Evolutionary conservation across 37 sponge, comb jelly and placozoan genomes (phyloP).

Genomic region (Hormiphora californensis): DNA sequence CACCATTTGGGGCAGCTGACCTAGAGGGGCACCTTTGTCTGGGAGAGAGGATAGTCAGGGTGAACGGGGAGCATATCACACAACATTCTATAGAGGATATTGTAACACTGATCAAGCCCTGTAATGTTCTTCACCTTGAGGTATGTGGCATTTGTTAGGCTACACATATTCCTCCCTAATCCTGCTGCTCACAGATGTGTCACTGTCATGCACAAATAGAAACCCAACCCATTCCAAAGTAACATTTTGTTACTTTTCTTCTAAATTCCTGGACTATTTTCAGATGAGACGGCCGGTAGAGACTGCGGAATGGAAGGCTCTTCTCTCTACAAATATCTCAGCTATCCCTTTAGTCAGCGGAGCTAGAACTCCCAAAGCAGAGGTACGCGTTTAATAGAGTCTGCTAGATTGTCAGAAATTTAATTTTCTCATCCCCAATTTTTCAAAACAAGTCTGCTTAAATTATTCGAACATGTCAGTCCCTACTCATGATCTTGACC

Average conservation of each 20-base stretch:
- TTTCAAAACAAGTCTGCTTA: too few species aligned
- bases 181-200: neutral
- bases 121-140: constrained; percentile 12
- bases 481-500: too few species aligned
- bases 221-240: too few species aligned
- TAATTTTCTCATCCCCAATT: too few species aligned
- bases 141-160: neutral
- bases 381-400: too few species aligned
- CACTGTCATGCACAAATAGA: too few species aligned
- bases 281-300: constrained; percentile 45
- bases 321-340: constrained; percentile 7
- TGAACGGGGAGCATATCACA: constrained; percentile 43
- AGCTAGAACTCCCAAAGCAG: too few species aligned
- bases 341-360: constrained; percentile 49
- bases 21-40: constrained; percentile 5
- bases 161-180: neutral
- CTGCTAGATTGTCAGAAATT: too few species aligned
- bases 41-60: constrained; percentile 32
- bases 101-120: constrained; percentile 33
- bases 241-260: too few species aligned
- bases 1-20: constrained; percentile 46
- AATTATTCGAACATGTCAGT: too few species aligned
- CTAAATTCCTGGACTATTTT: too few species aligned
- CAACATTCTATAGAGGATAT: constrained; percentile 39
- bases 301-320: neutral